Conservation (phyloP, 2,797 vertebrate species). For the Coilia nasus region DNA sequence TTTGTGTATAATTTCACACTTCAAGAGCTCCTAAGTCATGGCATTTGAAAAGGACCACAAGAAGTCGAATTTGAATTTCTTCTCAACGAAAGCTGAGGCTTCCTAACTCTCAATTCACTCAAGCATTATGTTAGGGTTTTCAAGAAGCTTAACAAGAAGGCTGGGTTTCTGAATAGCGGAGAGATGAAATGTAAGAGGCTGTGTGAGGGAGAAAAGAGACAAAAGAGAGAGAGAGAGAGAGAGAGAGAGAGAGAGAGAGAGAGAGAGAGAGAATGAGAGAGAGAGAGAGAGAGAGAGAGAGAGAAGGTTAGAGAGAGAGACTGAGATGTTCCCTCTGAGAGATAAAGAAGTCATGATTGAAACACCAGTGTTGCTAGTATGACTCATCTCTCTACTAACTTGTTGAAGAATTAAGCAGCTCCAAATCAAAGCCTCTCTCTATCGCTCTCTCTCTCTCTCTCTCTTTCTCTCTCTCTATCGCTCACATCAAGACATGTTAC, state of each 20-base stretch:
- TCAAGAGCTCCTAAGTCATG: constrained; percentile 28
- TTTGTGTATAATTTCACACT: constrained; percentile 33
- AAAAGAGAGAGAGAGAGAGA: neutral
- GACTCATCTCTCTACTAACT: constrained; percentile 49
- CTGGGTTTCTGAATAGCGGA: constrained; percentile 25
- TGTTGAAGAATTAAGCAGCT: constrained; percentile 44
- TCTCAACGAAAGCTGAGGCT: neutral
- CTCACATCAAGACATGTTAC: too few species aligned
- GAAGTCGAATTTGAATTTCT: neutral
- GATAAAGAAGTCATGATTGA: constrained; percentile 46
- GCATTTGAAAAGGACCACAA: neutral
- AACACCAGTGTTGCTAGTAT: constrained; percentile 35
- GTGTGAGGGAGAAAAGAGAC: too few species aligned
- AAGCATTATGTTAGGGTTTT: constrained; percentile 25
- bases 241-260: neutral
- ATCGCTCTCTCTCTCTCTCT: constrained; percentile 34
- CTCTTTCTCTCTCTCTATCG: neutral
- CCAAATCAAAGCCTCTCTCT: constrained; percentile 49
- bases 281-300: too few species aligned
- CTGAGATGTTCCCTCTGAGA: neutral
- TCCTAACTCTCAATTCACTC: constrained; percentile 26
- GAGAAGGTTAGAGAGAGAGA: too few species aligned
- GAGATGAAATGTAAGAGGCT: constrained; percentile 1
- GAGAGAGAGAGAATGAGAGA: neutral
- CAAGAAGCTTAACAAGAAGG: constrained; percentile 29